Evolutionary conservation across 2,113 vertebrate species (phyloP).

Genomic region (Antechinus stuartii): DNA sequence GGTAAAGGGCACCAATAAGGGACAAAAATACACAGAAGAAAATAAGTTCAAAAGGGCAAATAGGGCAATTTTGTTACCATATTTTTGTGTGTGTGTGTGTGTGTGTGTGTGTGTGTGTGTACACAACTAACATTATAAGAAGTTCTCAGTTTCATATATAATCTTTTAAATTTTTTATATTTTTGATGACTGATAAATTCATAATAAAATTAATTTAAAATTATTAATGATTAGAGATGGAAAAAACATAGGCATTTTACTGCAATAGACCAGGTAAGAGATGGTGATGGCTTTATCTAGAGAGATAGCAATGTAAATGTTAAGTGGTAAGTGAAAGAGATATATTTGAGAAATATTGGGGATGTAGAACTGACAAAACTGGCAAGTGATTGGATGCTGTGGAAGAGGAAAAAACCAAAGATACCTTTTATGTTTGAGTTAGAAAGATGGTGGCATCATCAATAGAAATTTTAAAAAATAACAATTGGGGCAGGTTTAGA

Average conservation of each 20-base stretch:
- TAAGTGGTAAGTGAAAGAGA: background rate
- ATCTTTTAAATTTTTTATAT: background rate
- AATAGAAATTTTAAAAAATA: background rate
- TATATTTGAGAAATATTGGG: background rate
- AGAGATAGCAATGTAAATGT: background rate
- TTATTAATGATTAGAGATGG: background rate
- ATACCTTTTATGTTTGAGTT: background rate
- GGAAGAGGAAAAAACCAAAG: background rate
- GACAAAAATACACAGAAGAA: background rate
- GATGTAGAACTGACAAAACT: background rate
- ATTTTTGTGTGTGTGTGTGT: background rate
- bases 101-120: background rate
- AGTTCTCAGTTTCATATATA: background rate
- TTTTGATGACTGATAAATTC: background rate
- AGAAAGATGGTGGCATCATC: background rate
- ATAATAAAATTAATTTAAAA: background rate
- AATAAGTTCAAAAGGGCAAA: background rate
- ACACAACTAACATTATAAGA: background rate
- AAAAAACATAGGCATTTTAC: background rate
- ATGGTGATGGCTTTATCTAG: background rate
- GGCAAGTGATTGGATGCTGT: background rate
- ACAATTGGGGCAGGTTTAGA: background rate
- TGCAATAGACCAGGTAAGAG: background rate
- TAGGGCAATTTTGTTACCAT: background rate
- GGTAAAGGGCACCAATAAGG: background rate